Base-by-base conservation (phyloP, 1,140 invertebrate species). In the Druon quercuslanigerum region DNA sequence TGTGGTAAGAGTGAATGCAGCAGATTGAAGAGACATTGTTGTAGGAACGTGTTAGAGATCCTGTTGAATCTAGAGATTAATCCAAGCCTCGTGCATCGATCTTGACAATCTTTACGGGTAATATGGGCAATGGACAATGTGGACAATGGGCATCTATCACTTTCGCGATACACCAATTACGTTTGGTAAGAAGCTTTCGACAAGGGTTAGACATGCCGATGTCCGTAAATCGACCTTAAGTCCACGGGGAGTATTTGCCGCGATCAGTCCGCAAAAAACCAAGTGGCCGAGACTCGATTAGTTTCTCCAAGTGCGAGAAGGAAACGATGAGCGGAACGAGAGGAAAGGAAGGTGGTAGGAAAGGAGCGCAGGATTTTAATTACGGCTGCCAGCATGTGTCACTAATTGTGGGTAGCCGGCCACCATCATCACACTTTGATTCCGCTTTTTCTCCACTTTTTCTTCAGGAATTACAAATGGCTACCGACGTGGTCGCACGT, bases 401-500 rank as follows among this genome's bases (percentile, higher is more conserved):
- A 85, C 83, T 88, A 88, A 89, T 90, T 89, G 84, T 86, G 79
- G 78, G 75, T 82, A 82, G 83, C 85, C 71, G 72, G 51, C 74
- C 72, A 74, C 83, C 88, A 87, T 88, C 89, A 88, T 88, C 87
- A 85, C 86, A 88, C 88, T 88, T 89, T 87, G 86, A 88, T 87
- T 88, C 84, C 71, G 80, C 80, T 89, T 90, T 88, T 89, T 89
- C 74, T 83, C 77, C 60, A 81, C 74, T 87, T 87, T 87, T 87
- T 87, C 80, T 77, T 50, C 20, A 82, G 71, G 84, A 84, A 89
- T 88, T 88, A 90, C 88, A 90, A 90, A 90, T 90, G 89, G 87
- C 88, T 89, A 87, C 86, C 80, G 83, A 81, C 84, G 85, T 80
- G 85, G 85, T 87, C 84, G 86, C 83, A 84, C 87, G 85, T 82